Conservation (phyloP, 1,140 invertebrate species). For the Nixonia krombeini region DNA sequence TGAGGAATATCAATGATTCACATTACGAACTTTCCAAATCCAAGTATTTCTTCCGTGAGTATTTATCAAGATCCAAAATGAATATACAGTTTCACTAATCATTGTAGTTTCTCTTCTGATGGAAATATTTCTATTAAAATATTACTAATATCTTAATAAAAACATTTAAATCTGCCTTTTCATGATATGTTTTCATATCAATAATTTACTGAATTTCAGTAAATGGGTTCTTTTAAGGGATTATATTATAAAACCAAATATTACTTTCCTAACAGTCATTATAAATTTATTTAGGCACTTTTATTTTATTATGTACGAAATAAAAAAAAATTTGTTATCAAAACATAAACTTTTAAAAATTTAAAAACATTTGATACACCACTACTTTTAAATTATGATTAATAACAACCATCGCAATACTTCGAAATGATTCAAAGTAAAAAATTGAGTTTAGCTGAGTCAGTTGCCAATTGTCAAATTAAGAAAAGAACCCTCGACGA, state of each 20-base stretch:
- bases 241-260: constrained; percentile 24
- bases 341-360: too few species aligned
- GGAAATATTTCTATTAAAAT: constrained; percentile 14
- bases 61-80: constrained; percentile 33
- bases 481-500: too few species aligned
- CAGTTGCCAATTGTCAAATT: too few species aligned
- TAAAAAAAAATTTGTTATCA: neutral
- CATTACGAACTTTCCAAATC: constrained; percentile 4
- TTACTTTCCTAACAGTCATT: constrained; percentile 12
- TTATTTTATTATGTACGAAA: too few species aligned
- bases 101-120: constrained; percentile 4
- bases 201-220: neutral
- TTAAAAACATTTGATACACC: too few species aligned
- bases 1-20: constrained; percentile 6
- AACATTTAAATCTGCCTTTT: neutral
- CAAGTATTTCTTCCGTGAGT: constrained; percentile 23
- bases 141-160: neutral
- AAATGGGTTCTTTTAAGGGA: too few species aligned
- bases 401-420: too few species aligned
- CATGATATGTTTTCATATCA: constrained; percentile 16
- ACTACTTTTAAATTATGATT: too few species aligned
- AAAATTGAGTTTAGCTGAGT: too few species aligned
- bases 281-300: constrained; percentile 33
- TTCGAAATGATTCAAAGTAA: too few species aligned
- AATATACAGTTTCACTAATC: constrained; percentile 13